Percentiles rank a stretch among this genome's conserved stretches.
These are phyloP conservation scores for Eleutherodactylus coqui DNA, from an alignment of 2,797 vertebrate genomes.

Conservation along the genomic window DNA sequence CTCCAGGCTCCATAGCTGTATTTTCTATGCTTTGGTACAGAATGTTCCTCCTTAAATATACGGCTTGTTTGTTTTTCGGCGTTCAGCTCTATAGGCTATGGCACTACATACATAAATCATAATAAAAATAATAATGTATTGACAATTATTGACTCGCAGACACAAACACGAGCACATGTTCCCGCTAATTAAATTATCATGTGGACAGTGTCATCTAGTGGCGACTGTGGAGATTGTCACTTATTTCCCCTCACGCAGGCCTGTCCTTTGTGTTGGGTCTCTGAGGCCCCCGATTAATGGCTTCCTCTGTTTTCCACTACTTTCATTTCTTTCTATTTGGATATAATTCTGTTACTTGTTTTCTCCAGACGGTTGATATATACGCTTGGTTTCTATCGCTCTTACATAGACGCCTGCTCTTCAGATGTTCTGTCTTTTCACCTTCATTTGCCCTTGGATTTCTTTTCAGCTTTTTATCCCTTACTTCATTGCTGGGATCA, in stretches of 20 bases:
- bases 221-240: constrained; percentile 1
- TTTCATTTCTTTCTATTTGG: background rate
- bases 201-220: constrained; percentile 57
- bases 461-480: background rate
- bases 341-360: background rate
- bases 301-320: background rate
- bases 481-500: background rate
- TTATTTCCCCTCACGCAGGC: background rate
- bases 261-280: background rate
- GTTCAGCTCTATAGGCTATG: background rate
- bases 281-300: background rate
- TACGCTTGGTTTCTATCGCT: background rate
- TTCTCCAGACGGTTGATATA: background rate
- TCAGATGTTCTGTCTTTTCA: background rate
- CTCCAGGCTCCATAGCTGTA: background rate
- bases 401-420: background rate
- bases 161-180: constrained; percentile 27
- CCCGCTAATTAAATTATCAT: constrained; percentile 35
- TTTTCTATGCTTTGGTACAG: background rate
- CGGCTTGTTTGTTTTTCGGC: background rate
- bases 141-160: constrained; percentile 29
- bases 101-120: constrained; percentile 30
- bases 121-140: constrained; percentile 53
- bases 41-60: background rate
- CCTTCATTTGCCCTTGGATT: constrained; percentile 29